Conservation (phyloP, 1,140 invertebrate species). For the Cephus cinctus region DNA sequence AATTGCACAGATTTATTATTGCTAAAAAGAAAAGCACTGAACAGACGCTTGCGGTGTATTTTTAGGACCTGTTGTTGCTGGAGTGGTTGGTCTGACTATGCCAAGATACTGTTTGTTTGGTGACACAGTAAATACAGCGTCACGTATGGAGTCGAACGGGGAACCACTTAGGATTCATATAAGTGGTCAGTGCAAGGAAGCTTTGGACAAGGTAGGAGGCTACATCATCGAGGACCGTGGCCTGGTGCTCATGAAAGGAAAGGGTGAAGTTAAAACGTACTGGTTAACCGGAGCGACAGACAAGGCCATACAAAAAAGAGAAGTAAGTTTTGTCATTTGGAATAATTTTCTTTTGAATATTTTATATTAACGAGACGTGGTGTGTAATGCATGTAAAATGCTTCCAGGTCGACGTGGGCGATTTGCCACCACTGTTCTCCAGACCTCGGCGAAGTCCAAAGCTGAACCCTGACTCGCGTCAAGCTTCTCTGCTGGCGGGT, state of each 20-base stretch:
- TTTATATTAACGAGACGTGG: not conserved
- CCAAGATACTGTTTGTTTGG: constrained; percentile 93
- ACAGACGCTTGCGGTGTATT: constrained; percentile 18
- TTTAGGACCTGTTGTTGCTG: constrained; percentile 84
- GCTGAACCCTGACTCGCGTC: constrained; percentile 68
- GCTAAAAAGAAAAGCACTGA: not conserved
- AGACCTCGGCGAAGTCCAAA: constrained; percentile 76
- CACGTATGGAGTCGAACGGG: constrained; percentile 93
- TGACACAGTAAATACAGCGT: constrained; percentile 90
- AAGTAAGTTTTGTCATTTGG: constrained; percentile 45
- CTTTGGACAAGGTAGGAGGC: constrained; percentile 84
- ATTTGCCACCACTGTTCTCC: constrained; percentile 75
- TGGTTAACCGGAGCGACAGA: constrained; percentile 87
- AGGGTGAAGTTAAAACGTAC: constrained; percentile 81
- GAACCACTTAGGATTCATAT: constrained; percentile 90
- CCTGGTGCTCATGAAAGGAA: constrained; percentile 86
- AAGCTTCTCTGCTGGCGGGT: constrained; percentile 57
- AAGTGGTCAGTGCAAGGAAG: constrained; percentile 77
- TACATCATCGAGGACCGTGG: constrained; percentile 84
- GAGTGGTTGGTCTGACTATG: constrained; percentile 96
- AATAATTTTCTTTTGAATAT: not conserved
- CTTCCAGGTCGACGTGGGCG: constrained; percentile 71
- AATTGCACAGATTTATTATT: constrained; percentile 1
- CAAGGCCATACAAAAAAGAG: constrained; percentile 77
- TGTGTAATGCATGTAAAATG: not conserved